A percentile compares a stretch with the other conserved stretches of the same genome.
phyloP scores from a whole-genome alignment of 2,888 invertebrate species.

The Boloria euphrosyne region DNA sequence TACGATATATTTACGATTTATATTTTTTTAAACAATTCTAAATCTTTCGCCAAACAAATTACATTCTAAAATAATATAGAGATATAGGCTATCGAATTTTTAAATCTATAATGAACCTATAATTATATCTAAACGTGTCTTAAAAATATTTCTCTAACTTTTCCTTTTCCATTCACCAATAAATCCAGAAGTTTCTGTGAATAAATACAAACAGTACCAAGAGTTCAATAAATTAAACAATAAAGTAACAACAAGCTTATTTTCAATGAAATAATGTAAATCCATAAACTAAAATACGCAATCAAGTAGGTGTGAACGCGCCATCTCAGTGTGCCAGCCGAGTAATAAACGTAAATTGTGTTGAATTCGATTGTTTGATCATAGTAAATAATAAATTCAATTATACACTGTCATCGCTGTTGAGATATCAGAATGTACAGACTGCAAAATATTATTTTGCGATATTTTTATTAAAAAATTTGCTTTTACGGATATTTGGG shows the following conservation, averaged over 20 bases:
- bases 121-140: too few species aligned
- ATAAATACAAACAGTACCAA: constrained; percentile 7
- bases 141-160: too few species aligned
- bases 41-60: too few species aligned
- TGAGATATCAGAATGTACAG: constrained; percentile 53
- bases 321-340: constrained; percentile 32
- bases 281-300: constrained; percentile 33
- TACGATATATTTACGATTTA: too few species aligned
- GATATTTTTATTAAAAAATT: too few species aligned
- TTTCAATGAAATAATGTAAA: constrained; percentile 29
- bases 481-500: too few species aligned
- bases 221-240: constrained; percentile 23
- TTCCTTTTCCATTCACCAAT: neutral
- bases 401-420: constrained; percentile 68
- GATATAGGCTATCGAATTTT: too few species aligned
- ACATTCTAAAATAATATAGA: too few species aligned
- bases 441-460: constrained; percentile 23
- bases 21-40: too few species aligned
- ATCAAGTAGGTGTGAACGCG: constrained; percentile 38
- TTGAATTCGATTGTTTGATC: constrained; percentile 54
- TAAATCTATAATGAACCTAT: too few species aligned
- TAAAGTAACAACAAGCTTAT: constrained; percentile 25
- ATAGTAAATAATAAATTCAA: constrained; percentile 75
- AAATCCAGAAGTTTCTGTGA: neutral
- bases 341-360: constrained; percentile 43